Conservation (phyloP, 1,140 invertebrate species). For the Sycophaga agraensis region DNA sequence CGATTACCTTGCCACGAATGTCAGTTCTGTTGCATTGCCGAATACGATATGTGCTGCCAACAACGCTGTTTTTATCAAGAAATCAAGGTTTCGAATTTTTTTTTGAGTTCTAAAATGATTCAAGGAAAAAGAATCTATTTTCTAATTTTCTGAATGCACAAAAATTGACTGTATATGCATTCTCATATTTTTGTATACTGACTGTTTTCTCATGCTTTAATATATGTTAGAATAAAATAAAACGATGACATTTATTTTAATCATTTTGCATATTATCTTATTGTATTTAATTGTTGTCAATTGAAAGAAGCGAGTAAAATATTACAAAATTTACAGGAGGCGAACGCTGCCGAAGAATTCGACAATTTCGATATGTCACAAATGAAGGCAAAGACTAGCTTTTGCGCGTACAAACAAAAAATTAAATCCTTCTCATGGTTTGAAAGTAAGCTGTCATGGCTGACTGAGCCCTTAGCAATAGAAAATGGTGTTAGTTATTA, state of each 20-base stretch:
- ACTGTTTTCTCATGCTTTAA: too few species aligned
- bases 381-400: background rate
- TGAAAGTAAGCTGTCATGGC: constrained; percentile 61
- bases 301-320: too few species aligned
- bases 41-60: constrained; percentile 72
- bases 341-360: background rate
- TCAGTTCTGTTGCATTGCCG: constrained; percentile 67
- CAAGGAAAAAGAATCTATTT: too few species aligned
- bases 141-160: too few species aligned
- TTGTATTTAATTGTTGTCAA: too few species aligned
- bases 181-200: too few species aligned
- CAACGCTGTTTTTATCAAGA: constrained; percentile 76
- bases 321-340: constrained; percentile 2
- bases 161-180: too few species aligned
- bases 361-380: background rate
- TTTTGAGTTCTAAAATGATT: too few species aligned
- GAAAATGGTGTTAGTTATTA: constrained; percentile 36
- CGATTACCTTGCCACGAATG: constrained; percentile 72
- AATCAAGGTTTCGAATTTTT: too few species aligned
- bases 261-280: too few species aligned
- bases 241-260: too few species aligned
- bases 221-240: too few species aligned
- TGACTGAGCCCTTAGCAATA: constrained; percentile 56
- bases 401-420: background rate
- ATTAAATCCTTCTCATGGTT: constrained; percentile 9